Conservation (phyloP, 2,797 vertebrate species). For the Lerista edwardsae region DNA sequence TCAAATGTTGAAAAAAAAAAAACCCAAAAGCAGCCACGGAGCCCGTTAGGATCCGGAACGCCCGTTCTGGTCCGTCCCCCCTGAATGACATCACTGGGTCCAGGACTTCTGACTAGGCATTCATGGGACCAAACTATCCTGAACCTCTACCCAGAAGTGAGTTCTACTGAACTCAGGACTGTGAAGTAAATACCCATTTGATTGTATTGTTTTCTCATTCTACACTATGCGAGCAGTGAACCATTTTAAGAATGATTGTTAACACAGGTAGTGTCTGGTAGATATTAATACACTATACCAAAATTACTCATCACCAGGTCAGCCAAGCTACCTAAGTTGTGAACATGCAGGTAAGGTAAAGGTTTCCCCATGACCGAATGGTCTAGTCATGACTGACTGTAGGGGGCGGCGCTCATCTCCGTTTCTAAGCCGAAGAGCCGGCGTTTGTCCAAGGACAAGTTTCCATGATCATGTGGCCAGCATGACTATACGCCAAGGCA, state of each 20-base stretch:
- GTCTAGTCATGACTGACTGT: too few relatives aligned
- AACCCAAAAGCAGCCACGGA: too few relatives aligned
- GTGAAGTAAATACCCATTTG: not conserved
- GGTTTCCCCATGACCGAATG: too few relatives aligned
- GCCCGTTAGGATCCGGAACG: too few relatives aligned
- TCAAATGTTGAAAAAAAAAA: too few relatives aligned
- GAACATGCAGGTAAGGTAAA: not conserved
- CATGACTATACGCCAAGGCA: too few relatives aligned
- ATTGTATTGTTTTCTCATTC: not conserved
- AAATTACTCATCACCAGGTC: not conserved
- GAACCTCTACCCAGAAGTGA: not conserved
- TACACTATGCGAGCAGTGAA: constrained; percentile 18
- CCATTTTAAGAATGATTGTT: constrained; percentile 24
- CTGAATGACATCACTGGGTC: too few relatives aligned
- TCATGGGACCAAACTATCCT: not conserved
- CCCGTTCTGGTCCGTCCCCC: too few relatives aligned
- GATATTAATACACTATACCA: constrained; percentile 22
- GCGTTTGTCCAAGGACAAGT: too few relatives aligned
- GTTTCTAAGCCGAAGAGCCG: too few relatives aligned
- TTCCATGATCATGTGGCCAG: too few relatives aligned
- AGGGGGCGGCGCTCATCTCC: too few relatives aligned
- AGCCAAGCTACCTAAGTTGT: constrained; percentile 29
- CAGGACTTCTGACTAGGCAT: not conserved
- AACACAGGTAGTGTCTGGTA: not conserved
- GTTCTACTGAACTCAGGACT: not conserved